Evolutionary conservation across 2,113 vertebrate species (phyloP), one percentile per base, ranked within the genome.

Genomic region (Muntiacus muntjak): DNA sequence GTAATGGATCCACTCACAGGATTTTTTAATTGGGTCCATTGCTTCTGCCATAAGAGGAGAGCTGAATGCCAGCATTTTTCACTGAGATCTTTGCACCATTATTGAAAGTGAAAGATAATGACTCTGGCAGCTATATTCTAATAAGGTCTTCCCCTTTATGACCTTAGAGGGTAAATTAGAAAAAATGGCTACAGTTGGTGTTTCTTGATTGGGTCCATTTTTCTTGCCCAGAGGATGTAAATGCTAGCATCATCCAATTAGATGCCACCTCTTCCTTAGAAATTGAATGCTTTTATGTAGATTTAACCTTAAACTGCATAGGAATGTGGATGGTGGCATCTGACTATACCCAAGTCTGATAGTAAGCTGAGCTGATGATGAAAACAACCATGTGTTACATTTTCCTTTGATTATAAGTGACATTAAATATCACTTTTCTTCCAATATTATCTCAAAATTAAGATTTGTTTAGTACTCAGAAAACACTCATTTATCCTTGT

Each of bases 41-140:
- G 55, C 91, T 98, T 98, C 97, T 86, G 60, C 86, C 88, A 85
- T 47, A 87, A 98, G 93, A 95, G 83, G 45, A 97, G 40, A 47
- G 43, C 78, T 64, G 97, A 97, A 97, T 55, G 55, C 90, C 94
- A 91, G 78, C 14, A 76, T 98, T 98, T 98, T 98, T 98, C 85
- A 96, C 92, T 81, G 85, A 94, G 97, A 94, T 91, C 89, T 40
- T 82, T 93, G 78, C 36, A 97, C 83, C 97, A 98, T 98, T 98
- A 98, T 95, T 98, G 97, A 98, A 98, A 98, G 85, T 92, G 84
- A 98, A 98, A 97, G 76, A 98, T 98, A 98, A 98, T 98, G 88
- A 81, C 36, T 94, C 97, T 97, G 94, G 95, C 96, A 98, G 95
- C 89, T 98, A 47, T 64, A 96, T 98, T 97, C 97, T 98, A 98